Conservation (phyloP, 1,140 invertebrate genomes). For the Drosophila ohnishii region DNA sequence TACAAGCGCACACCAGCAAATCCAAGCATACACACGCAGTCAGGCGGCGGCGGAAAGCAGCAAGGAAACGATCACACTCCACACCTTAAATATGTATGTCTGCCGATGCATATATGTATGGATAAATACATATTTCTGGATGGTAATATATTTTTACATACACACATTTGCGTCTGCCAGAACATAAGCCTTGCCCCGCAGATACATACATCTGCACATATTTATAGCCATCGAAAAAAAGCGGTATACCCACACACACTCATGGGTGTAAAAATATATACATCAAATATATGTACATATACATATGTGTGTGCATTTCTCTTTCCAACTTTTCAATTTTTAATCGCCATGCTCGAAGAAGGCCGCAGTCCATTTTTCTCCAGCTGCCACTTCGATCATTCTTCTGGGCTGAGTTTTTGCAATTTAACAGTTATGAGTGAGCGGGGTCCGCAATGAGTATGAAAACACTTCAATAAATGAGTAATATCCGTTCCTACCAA, state of each 20-base stretch:
- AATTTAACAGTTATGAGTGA: constrained; percentile 36
- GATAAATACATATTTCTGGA: constrained; percentile 58
- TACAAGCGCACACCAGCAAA: constrained; percentile 24
- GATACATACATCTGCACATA: constrained; percentile 46
- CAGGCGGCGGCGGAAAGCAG: constrained; percentile 10
- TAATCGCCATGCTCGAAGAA: constrained; percentile 21
- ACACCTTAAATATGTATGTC: constrained; percentile 49
- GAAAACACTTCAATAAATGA: constrained; percentile 49
- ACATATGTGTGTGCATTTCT: constrained; percentile 42
- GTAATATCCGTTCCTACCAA: constrained; percentile 57
- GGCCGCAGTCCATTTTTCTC: constrained; percentile 30
- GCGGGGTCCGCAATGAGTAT: constrained; percentile 16
- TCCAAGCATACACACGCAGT: constrained; percentile 27
- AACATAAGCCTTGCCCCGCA: constrained; percentile 41
- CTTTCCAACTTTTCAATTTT: constrained; percentile 40
- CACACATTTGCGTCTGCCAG: constrained; percentile 38
- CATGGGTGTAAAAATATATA: constrained; percentile 49
- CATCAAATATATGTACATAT: constrained; percentile 25
- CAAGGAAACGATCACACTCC: constrained; percentile 45
- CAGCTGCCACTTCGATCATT: constrained; percentile 35
- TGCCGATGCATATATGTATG: constrained; percentile 55
- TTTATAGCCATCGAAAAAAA: constrained; percentile 44
- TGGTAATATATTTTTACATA: constrained; percentile 43
- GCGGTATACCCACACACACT: constrained; percentile 49
- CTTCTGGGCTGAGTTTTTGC: constrained; percentile 8